Evolutionary conservation across 2,113 vertebrate genomes (phyloP).

Genomic region (Actenoides lindsayi): DNA sequence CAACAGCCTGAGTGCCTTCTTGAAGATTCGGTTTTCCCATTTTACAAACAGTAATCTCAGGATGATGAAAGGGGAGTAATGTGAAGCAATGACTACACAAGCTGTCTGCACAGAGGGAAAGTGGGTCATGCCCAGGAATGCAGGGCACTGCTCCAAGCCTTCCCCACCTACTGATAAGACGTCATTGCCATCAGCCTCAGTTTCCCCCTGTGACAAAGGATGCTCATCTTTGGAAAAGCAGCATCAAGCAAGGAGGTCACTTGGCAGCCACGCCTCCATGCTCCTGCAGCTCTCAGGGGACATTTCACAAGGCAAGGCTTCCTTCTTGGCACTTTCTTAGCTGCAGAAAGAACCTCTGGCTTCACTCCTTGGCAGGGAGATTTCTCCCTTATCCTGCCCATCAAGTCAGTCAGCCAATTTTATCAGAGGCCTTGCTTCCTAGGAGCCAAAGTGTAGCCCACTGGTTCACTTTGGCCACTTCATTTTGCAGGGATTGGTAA

Average conservation of each 20-base stretch:
- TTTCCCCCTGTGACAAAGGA: neutral
- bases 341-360: slow-evolving; percentile 7
- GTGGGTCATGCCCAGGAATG: neutral
- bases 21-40: neutral
- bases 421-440: neutral
- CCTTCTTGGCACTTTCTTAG: neutral
- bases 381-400: slow-evolving; percentile 20
- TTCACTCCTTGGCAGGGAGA: slow-evolving; percentile 17
- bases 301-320: slow-evolving; percentile 28
- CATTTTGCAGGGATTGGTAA: neutral
- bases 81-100: neutral
- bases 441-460: neutral
- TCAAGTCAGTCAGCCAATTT: neutral
- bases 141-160: neutral
- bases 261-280: neutral
- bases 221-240: neutral
- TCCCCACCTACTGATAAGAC: neutral
- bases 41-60: slow-evolving; percentile 36
- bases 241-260: neutral
- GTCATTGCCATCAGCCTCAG: neutral
- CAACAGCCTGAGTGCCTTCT: slow-evolving; percentile 13
- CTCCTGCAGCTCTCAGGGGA: neutral
- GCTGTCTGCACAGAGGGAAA: neutral
- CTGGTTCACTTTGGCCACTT: neutral
- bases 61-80: neutral